Conservation (phyloP, 2,888 invertebrate genomes). For the Harmothoe impar region DNA sequence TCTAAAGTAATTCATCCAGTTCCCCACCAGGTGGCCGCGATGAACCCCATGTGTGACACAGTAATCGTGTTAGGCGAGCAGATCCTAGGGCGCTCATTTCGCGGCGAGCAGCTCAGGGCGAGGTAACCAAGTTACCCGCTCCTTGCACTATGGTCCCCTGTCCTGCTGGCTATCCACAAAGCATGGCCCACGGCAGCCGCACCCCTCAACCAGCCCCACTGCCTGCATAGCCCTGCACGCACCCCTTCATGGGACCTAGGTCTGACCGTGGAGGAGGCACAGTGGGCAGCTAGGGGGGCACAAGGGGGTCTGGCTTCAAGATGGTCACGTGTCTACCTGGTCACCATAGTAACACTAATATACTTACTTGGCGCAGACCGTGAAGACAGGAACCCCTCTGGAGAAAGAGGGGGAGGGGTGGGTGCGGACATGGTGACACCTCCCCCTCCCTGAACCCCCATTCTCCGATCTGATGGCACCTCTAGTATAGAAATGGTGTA, state of each 20-base stretch:
- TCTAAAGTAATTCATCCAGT: conserved; percentile 18
- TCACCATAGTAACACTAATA: conserved; percentile 46
- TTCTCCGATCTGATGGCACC: background rate
- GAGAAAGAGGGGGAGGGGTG: background rate
- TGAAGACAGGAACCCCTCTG: background rate
- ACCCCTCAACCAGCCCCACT: background rate
- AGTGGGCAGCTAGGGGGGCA: background rate
- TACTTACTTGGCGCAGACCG: background rate
- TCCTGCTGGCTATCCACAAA: conserved; percentile 24
- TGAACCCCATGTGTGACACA: conserved; percentile 44
- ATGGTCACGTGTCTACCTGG: conserved; percentile 41
- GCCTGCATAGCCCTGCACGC: background rate
- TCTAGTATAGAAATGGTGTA: background rate
- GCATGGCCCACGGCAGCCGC: background rate
- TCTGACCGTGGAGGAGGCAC: background rate
- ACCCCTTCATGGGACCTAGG: background rate
- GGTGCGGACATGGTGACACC: background rate
- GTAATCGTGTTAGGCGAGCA: conserved; percentile 49
- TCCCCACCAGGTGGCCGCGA: conserved; percentile 27
- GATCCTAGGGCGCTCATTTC: conserved; percentile 47
- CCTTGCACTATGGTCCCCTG: conserved; percentile 26
- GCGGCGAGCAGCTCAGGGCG: conserved; percentile 34
- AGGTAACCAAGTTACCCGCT: conserved; percentile 29
- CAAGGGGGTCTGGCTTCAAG: background rate
- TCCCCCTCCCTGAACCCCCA: background rate